A percentile compares a stretch with the other conserved stretches of the same genome.
phyloP scores from a whole-genome alignment of 2,797 vertebrate species.

The Syncerus caffer region DNA sequence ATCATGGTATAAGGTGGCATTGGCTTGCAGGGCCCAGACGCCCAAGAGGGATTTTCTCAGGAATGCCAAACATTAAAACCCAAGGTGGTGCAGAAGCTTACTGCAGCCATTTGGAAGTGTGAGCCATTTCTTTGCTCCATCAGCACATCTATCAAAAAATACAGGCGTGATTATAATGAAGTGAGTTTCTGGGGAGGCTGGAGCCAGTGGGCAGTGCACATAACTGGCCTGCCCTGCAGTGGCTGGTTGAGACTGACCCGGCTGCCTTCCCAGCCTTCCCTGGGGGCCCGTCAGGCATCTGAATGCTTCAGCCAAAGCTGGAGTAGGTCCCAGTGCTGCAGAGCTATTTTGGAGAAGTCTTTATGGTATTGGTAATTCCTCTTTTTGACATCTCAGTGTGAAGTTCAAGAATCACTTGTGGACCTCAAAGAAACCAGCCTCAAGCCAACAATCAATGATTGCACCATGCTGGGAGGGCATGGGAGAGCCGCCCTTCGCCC shows the following conservation, averaged over 20 bases:
- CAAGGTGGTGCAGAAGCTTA: not conserved
- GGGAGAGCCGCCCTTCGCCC: not conserved
- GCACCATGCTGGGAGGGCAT: not conserved
- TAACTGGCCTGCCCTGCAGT: not conserved
- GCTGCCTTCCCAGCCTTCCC: not conserved
- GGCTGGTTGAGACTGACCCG: not conserved
- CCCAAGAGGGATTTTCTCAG: not conserved
- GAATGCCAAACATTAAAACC: not conserved
- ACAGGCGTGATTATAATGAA: not conserved
- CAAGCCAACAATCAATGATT: not conserved
- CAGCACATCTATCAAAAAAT: not conserved
- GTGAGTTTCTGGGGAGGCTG: not conserved
- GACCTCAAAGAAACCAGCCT: not conserved
- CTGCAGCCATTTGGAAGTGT: not conserved
- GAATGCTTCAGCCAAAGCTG: not conserved
- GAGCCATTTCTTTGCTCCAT: not conserved
- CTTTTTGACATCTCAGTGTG: not conserved
- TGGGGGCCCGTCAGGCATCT: not conserved
- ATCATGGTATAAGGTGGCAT: not conserved
- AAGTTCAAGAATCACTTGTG: not conserved
- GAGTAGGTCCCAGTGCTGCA: not conserved
- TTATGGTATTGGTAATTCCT: slow-evolving; percentile 1
- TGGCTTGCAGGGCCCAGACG: not conserved
- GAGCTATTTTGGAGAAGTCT: slow-evolving; percentile 6
- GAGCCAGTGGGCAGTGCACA: not conserved